Percentiles rank a stretch among this genome's conserved stretches.
phyloP scores from a whole-genome alignment of 2,113 vertebrate genomes.

The Catharus bicknelli region DNA sequence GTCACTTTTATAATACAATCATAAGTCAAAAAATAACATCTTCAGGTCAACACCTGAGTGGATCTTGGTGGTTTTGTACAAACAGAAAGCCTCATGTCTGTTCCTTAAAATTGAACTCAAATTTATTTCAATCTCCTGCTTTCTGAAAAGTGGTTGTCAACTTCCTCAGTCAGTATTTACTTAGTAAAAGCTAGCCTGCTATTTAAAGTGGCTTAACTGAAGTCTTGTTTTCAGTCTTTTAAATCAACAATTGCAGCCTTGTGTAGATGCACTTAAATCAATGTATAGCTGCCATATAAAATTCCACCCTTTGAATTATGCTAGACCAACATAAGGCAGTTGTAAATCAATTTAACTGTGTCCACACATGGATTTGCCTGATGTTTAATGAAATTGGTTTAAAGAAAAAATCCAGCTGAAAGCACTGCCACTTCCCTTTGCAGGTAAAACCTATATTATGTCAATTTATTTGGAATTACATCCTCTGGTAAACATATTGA shows the following conservation, averaged over 20 bases:
- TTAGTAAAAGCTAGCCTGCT: neutral
- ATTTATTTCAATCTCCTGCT: neutral
- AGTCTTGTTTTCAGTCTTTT: neutral
- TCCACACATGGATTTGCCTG: neutral
- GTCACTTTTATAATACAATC: neutral
- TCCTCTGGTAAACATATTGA: neutral
- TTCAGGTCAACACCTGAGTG: neutral
- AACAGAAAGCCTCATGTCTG: neutral
- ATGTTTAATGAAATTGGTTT: neutral
- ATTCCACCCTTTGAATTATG: neutral
- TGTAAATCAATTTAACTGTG: slow-evolving; percentile 1
- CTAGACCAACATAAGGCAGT: neutral
- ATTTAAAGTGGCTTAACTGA: neutral
- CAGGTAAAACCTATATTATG: neutral
- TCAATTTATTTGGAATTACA: slow-evolving; percentile 10
- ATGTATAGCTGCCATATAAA: neutral
- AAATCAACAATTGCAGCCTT: neutral
- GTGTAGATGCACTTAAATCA: neutral
- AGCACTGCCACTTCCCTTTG: neutral
- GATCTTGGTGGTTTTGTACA: neutral
- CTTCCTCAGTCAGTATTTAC: neutral
- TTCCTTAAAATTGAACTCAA: neutral
- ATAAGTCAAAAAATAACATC: neutral
- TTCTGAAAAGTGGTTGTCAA: neutral
- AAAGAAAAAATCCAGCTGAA: slow-evolving; percentile 6